These are phyloP conservation scores for Eulemur coronatus DNA, from an alignment of 2,797 vertebrate species.

Conservation along the genomic window DNA sequence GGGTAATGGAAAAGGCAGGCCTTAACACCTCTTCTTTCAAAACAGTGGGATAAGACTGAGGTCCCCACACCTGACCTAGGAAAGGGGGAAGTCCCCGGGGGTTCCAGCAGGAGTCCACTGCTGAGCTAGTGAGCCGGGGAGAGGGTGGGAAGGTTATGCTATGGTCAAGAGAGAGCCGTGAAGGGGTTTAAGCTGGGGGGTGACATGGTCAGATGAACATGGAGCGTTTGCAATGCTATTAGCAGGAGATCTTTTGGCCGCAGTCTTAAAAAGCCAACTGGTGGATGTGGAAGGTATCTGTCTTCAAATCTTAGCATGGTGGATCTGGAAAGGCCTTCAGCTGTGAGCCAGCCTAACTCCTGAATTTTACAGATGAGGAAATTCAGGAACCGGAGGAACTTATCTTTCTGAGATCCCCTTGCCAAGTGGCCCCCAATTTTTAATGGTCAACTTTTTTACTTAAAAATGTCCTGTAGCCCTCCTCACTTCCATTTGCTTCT, in stretches of 20 bases:
- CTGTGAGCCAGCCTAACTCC: neutral
- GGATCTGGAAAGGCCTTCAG: neutral
- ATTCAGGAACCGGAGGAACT: neutral
- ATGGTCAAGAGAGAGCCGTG: neutral
- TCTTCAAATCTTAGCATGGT: neutral
- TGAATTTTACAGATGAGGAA: neutral
- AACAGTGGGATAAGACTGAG: neutral
- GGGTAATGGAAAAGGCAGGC: neutral
- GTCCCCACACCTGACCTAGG: neutral
- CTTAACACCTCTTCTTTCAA: neutral
- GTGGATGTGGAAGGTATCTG: neutral
- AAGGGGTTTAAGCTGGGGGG: neutral
- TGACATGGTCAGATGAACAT: neutral
- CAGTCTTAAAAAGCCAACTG: neutral
- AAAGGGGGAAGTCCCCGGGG: no score
- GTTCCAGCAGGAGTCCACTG: no score
- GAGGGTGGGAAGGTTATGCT: accelerated
- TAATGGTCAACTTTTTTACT: neutral
- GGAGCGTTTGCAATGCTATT: neutral
- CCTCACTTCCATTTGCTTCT: conserved; percentile 15
- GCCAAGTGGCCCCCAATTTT: neutral
- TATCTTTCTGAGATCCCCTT: neutral
- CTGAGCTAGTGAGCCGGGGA: neutral
- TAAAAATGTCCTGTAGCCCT: neutral
- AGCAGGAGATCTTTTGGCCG: neutral